phyloP scores from a whole-genome alignment of 2,113 vertebrate species.

The Callospermophilus lateralis region DNA sequence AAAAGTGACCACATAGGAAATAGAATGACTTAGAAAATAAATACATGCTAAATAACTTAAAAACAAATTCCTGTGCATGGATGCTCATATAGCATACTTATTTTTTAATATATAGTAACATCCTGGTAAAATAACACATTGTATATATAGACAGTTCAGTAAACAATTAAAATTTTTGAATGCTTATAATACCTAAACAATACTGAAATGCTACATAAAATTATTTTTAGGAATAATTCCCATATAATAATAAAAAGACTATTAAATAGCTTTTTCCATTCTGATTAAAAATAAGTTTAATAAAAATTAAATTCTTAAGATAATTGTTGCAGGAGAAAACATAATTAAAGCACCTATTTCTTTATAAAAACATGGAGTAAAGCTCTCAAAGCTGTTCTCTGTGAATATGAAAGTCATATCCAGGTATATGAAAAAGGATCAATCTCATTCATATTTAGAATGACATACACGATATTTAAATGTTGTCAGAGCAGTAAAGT shows the following conservation, averaged over 20 bases:
- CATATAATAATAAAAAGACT: not conserved
- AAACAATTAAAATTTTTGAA: not conserved
- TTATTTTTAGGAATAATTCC: not conserved
- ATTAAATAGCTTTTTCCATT: not conserved
- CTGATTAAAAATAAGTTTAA: not conserved
- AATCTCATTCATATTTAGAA: not conserved
- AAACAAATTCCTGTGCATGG: not conserved
- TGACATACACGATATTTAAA: not conserved
- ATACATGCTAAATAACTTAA: not conserved
- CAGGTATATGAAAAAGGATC: slow-evolving; percentile 18
- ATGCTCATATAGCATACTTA: not conserved
- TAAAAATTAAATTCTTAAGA: not conserved
- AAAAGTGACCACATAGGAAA: not conserved
- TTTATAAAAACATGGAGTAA: not conserved
- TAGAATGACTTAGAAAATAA: not conserved
- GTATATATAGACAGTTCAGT: not conserved
- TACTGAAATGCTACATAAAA: not conserved
- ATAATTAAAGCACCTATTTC: not conserved
- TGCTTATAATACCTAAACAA: slow-evolving; percentile 4
- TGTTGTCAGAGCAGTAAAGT: not conserved
- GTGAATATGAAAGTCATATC: not conserved
- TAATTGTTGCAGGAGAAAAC: not conserved
- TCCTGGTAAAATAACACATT: not conserved
- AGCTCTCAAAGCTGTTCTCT: not conserved
- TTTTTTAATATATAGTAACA: not conserved